Evolutionary conservation across 2,888 invertebrate genomes (phyloP).

Genomic region (Antitype chi): DNA sequence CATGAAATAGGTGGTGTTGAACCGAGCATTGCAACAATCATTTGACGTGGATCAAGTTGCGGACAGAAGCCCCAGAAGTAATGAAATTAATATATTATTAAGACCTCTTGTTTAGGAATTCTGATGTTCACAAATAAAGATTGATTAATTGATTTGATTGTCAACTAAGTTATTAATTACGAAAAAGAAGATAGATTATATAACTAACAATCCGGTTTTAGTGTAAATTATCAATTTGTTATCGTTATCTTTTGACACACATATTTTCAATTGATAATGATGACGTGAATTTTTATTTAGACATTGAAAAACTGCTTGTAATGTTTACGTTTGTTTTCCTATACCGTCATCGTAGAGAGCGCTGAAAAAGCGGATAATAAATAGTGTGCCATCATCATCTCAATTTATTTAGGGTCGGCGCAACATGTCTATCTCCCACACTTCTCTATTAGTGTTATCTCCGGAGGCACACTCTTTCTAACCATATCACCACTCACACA

Average conservation of each 20-base stretch:
- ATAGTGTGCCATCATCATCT: neutral
- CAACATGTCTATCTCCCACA: too few relatives aligned
- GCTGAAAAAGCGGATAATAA: neutral
- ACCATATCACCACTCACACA: too few relatives aligned
- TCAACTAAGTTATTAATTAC: neutral
- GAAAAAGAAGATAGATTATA: neutral
- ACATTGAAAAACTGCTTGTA: conserved; percentile 10
- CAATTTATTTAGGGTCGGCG: too few relatives aligned
- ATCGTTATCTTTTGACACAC: conserved; percentile 25
- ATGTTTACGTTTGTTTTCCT: conserved; percentile 28
- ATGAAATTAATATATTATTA: too few relatives aligned
- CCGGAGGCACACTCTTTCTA: too few relatives aligned
- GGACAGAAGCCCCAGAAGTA: too few relatives aligned
- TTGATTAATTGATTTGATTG: neutral
- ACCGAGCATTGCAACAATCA: too few relatives aligned
- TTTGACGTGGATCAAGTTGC: too few relatives aligned
- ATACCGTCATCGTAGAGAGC: neutral
- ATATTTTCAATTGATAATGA: conserved; percentile 20
- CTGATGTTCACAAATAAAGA: neutral
- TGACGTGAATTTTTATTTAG: conserved; percentile 9
- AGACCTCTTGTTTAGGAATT: neutral
- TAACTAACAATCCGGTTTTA: neutral
- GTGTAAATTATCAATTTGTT: neutral
- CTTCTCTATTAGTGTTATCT: too few relatives aligned
- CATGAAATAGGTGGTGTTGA: too few relatives aligned